A percentile compares a stretch with the other conserved stretches of the same genome.
Conservation (phyloP, 2,113 vertebrate genomes). For the Micronycteris hirsuta region DNA sequence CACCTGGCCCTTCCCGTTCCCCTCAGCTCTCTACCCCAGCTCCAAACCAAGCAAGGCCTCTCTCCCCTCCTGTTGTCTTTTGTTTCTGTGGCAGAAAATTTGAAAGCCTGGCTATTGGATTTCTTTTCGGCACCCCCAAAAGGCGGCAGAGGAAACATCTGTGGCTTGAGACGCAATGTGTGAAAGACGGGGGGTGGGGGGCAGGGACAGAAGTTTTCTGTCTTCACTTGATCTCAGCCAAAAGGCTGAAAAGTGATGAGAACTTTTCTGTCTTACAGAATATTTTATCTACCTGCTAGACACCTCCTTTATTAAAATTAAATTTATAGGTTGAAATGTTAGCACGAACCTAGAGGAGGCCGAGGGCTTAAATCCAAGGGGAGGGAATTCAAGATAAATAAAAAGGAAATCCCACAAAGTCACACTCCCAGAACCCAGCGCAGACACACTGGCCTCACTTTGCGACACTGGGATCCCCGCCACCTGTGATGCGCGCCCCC, state of each 20-base stretch:
- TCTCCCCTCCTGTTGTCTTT: slow-evolving; percentile 52
- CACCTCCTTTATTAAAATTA: slow-evolving; percentile 80
- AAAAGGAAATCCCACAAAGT: slow-evolving; percentile 60
- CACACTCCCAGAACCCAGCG: not conserved
- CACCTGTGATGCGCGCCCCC: slow-evolving; percentile 73
- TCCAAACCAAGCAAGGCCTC: slow-evolving; percentile 32
- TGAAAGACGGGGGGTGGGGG: slow-evolving; percentile 61
- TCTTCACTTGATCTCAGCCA: not conserved
- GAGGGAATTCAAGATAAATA: slow-evolving; percentile 58
- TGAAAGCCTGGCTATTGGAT: slow-evolving; percentile 68
- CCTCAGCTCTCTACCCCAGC: not conserved
- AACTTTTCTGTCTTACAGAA: not conserved
- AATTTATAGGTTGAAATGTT: slow-evolving; percentile 78
- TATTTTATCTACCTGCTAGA: slow-evolving; percentile 73
- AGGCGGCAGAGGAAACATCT: slow-evolving; percentile 76
- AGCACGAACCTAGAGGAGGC: slow-evolving; percentile 22
- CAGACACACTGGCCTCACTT: slow-evolving; percentile 73
- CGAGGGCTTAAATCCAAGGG: slow-evolving; percentile 58
- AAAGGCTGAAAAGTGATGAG: not conserved
- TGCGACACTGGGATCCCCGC: slow-evolving; percentile 44
- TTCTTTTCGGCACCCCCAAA: slow-evolving; percentile 66
- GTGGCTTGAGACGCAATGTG: slow-evolving; percentile 70
- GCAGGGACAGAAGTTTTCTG: not conserved
- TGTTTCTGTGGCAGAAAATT: slow-evolving; percentile 63
- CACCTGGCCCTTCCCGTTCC: not conserved